Percentiles rank a stretch among this genome's conserved stretches.
phyloP scores from a whole-genome alignment of 2,888 invertebrate genomes.

The Eurytoma adleriae region DNA sequence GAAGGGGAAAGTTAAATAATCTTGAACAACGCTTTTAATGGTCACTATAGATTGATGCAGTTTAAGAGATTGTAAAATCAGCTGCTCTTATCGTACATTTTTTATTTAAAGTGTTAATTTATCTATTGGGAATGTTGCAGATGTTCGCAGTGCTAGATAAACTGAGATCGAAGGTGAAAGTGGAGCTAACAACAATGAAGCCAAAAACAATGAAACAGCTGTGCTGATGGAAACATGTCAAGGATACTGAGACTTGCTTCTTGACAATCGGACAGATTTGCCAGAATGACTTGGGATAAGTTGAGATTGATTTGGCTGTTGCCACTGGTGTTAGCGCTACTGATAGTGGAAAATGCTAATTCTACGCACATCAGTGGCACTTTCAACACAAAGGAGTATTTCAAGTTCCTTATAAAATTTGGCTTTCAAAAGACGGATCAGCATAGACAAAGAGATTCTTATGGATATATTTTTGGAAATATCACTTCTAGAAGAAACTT shows the following conservation, averaged over 20 bases:
- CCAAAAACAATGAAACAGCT: slow-evolving; percentile 20
- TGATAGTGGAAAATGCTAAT: slow-evolving; percentile 46
- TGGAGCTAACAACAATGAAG: background rate
- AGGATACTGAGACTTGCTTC: slow-evolving; percentile 30
- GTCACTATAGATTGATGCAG: no score
- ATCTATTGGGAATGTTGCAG: background rate
- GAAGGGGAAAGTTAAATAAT: no score
- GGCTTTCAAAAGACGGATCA: slow-evolving; percentile 97
- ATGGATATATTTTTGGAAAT: slow-evolving; percentile 98
- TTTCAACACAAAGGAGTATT: slow-evolving; percentile 85
- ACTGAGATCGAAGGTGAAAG: background rate
- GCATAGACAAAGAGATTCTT: slow-evolving; percentile 89
- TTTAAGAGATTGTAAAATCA: no score
- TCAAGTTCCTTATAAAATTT: slow-evolving; percentile 95
- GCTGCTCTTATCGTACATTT: background rate
- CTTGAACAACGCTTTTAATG: no score
- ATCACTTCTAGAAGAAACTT: slow-evolving; percentile 86
- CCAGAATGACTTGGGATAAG: slow-evolving; percentile 25
- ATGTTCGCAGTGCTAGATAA: slow-evolving; percentile 1
- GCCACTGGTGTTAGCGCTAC: slow-evolving; percentile 44
- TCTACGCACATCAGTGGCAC: slow-evolving; percentile 81
- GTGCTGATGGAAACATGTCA: slow-evolving; percentile 51
- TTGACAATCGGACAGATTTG: slow-evolving; percentile 44
- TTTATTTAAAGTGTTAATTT: background rate
- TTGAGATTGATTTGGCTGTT: slow-evolving; percentile 42